Conservation (phyloP, 2,888 invertebrate genomes). For the Ischnura elegans region DNA sequence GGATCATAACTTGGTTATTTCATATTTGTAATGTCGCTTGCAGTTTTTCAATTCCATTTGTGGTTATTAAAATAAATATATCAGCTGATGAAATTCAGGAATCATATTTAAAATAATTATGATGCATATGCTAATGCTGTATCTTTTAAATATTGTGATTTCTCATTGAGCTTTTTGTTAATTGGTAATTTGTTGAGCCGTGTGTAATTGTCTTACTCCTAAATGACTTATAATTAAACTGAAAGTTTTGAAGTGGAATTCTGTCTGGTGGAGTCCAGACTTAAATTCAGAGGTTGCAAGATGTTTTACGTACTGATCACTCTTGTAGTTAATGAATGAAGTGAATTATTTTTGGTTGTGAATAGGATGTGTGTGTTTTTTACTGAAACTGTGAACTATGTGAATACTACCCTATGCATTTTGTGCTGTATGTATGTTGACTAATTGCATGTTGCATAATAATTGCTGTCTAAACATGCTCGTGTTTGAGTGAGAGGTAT, state of each 20-base stretch:
- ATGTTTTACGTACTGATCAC: constrained; percentile 23
- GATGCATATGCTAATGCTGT: constrained; percentile 33
- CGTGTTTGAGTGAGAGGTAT: constrained; percentile 49
- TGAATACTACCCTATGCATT: constrained; percentile 60
- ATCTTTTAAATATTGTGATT: constrained; percentile 23
- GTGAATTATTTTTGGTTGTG: constrained; percentile 56
- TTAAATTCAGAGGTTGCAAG: constrained; percentile 39
- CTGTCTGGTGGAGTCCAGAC: constrained; percentile 41
- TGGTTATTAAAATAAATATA: not conserved
- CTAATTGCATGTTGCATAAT: constrained; percentile 64
- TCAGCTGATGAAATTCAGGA: not conserved
- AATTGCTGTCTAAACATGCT: constrained; percentile 64
- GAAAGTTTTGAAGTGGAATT: constrained; percentile 9
- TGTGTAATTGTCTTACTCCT: not conserved
- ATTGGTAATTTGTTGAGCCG: not conserved
- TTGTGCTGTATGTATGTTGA: constrained; percentile 59
- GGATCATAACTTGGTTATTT: not conserved
- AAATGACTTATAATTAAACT: not conserved
- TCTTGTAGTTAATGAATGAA: constrained; percentile 53
- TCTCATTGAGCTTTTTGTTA: constrained; percentile 44
- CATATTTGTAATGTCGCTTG: not conserved
- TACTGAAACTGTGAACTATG: constrained; percentile 61
- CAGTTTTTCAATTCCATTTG: constrained; percentile 39
- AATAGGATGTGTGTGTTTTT: constrained; percentile 57
- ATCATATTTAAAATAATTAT: constrained; percentile 30